Evolutionary conservation across 2,888 invertebrate genomes (phyloP).

Genomic region (Agrypnus murinus): DNA sequence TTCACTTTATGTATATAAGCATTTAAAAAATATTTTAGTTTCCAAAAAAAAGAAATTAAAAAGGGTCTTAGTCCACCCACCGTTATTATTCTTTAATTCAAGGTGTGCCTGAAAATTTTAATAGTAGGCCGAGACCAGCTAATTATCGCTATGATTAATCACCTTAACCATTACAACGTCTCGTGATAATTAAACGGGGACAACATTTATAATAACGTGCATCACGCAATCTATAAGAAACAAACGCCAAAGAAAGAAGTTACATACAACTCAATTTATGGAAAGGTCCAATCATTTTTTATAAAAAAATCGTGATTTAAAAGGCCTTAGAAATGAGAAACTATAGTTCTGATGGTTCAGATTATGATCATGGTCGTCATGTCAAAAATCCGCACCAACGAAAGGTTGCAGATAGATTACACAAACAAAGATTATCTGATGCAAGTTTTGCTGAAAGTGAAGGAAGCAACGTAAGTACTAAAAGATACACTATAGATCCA

Average conservation of each 20-base stretch:
- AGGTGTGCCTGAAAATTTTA: slow-evolving; percentile 44
- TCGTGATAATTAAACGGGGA: slow-evolving; percentile 64
- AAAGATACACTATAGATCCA: slow-evolving; percentile 54
- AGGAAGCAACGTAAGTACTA: too few relatives aligned
- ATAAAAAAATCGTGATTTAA: background rate
- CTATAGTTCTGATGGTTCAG: slow-evolving; percentile 32
- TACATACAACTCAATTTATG: slow-evolving; percentile 15
- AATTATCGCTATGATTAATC: slow-evolving; percentile 63
- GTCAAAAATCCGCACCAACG: slow-evolving; percentile 62
- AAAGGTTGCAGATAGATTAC: slow-evolving; percentile 51
- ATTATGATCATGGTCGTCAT: slow-evolving; percentile 37
- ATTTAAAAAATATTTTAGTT: slow-evolving; percentile 7
- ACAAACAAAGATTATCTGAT: slow-evolving; percentile 55
- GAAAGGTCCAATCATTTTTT: background rate
- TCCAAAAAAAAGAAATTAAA: slow-evolving; percentile 19
- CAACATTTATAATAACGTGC: slow-evolving; percentile 60
- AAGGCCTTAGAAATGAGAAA: slow-evolving; percentile 32
- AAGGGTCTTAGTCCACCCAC: slow-evolving; percentile 33
- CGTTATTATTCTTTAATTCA: slow-evolving; percentile 37
- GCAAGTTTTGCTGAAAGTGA: slow-evolving; percentile 40
- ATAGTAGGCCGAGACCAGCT: slow-evolving; percentile 52
- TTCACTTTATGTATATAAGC: too few relatives aligned
- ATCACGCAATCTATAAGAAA: slow-evolving; percentile 60
- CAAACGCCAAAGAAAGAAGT: slow-evolving; percentile 11
- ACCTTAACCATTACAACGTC: slow-evolving; percentile 59